These are phyloP conservation scores for Sebastiscus albofasciatus DNA, from an alignment of 2,797 vertebrate species.

Conservation along the genomic window DNA sequence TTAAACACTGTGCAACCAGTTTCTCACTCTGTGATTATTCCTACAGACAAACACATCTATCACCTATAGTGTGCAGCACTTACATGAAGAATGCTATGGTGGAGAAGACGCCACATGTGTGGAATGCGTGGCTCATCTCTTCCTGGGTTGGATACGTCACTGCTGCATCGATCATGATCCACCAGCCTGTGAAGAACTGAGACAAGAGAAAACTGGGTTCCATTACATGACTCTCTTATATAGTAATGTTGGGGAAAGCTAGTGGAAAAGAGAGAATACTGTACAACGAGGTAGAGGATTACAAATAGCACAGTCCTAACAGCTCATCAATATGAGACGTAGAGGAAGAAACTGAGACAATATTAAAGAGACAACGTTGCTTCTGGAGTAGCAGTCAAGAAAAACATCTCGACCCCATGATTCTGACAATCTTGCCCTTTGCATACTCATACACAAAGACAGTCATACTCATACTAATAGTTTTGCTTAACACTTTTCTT, in stretches of 20 bases:
- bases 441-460: background rate
- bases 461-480: background rate
- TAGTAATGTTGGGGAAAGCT: background rate
- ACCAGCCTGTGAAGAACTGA: constrained; percentile 95
- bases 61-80: constrained; percentile 47
- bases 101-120: constrained; percentile 94
- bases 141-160: constrained; percentile 84
- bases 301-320: background rate
- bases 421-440: background rate
- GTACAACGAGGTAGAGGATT: background rate
- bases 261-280: background rate
- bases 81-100: constrained; percentile 95
- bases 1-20: background rate
- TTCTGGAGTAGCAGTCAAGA: background rate
- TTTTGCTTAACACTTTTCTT: background rate
- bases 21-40: background rate
- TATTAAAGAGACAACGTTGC: background rate
- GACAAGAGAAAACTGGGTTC: background rate
- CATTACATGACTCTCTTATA: background rate
- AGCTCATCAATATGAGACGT: background rate
- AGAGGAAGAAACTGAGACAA: background rate
- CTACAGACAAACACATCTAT: background rate
- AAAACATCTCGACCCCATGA: background rate
- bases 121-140: constrained; percentile 91
- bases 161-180: constrained; percentile 94